Percentiles rank a stretch among this genome's conserved stretches.
Evolutionary conservation across 2,797 vertebrate genomes (phyloP).

Genomic region (Sebastes cheni): DNA sequence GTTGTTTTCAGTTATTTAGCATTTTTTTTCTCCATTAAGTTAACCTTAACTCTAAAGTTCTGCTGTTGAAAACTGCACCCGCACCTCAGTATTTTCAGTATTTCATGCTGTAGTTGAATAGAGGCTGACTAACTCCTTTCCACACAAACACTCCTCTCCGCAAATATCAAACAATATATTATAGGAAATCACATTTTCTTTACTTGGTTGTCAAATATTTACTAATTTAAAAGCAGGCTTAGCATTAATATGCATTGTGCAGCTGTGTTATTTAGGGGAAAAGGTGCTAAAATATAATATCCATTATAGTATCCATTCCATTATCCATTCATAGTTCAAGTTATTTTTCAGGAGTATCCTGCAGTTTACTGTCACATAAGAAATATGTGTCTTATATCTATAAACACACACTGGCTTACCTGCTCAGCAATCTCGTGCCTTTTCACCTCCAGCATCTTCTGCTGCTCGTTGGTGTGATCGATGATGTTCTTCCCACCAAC

Average conservation of each 20-base stretch:
- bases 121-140: background rate
- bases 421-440: conserved; percentile 93
- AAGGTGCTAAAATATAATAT: background rate
- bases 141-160: background rate
- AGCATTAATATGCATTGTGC: background rate
- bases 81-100: background rate
- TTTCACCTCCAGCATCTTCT: conserved; percentile 94
- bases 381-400: background rate
- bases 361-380: background rate
- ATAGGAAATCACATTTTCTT: rapidly evolving
- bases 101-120: background rate
- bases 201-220: too few relatives aligned
- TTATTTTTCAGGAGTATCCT: background rate
- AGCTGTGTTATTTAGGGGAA: background rate
- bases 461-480: conserved; percentile 96
- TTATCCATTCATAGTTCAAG: too few relatives aligned
- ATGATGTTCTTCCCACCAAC: conserved; percentile 95
- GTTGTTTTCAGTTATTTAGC: rapidly evolving
- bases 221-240: too few relatives aligned
- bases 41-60: background rate
- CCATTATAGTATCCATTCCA: too few relatives aligned
- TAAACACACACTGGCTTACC: conserved; percentile 75
- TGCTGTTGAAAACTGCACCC: background rate
- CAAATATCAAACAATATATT: background rate
- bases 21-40: background rate